These are phyloP conservation scores for Heloderma charlesbogerti DNA, from an alignment of 2,113 vertebrate genomes.

Conservation along the genomic window DNA sequence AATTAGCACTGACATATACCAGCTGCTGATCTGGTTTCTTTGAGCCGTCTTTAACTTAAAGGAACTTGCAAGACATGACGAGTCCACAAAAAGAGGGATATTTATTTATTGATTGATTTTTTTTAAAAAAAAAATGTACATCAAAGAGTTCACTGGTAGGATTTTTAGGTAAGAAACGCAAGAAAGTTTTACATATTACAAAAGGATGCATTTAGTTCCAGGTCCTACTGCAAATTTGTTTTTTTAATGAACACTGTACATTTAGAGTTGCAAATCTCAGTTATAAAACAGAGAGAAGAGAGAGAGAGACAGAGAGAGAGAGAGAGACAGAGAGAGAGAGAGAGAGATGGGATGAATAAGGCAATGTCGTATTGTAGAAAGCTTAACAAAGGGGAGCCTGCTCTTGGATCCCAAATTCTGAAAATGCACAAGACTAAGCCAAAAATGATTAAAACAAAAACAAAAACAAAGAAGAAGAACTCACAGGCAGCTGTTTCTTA, in stretches of 20 bases:
- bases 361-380: conserved; percentile 55
- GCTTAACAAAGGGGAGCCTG: conserved; percentile 10
- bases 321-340: too few species aligned
- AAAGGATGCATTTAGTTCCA: conserved; percentile 62
- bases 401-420: conserved; percentile 37
- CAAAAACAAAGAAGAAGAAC: neutral
- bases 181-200: conserved; percentile 70
- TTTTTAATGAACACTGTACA: conserved; percentile 56
- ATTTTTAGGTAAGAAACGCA: conserved; percentile 69
- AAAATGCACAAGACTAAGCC: conserved; percentile 17
- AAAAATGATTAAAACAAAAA: conserved; percentile 9
- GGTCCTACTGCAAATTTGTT: conserved; percentile 60
- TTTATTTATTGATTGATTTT: conserved; percentile 71
- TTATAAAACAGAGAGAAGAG: conserved; percentile 37
- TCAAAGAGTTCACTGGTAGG: conserved; percentile 67
- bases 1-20: neutral
- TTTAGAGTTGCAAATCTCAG: conserved; percentile 53
- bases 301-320: neutral
- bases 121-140: conserved; percentile 80
- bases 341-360: conserved; percentile 46
- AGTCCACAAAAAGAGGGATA: conserved; percentile 60
- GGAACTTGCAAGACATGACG: conserved; percentile 32
- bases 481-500: conserved; percentile 37
- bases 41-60: conserved; percentile 15
- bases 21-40: neutral